Evolutionary conservation across 1,140 invertebrate genomes (phyloP), one percentile per base, ranked within the genome.

Genomic region (Rhopalosiphum padi): DNA sequence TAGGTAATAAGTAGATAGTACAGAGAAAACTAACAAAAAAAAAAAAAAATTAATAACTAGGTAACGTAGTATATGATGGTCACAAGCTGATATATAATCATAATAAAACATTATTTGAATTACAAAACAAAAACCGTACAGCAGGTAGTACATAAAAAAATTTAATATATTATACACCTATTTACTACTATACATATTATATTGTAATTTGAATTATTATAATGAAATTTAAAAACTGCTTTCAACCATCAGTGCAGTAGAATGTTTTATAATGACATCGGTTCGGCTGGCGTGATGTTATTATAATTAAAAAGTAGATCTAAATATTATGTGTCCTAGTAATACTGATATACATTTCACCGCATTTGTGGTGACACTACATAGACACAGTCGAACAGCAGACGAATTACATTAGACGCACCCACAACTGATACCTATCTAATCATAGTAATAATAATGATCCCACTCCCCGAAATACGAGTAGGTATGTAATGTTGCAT

Each of bases 251-350:
- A 5, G 60, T 18, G 18, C n/a, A 35, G 43, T 87, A n/a, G 23
- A 87, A 46, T 46, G 23, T 87, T 46, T 87, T 48, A 46, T 30
- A 46, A 87, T 46, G 23, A 87, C 43, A n/a, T 48, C 23, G 85
- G 25, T 87, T 87, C 25, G 43, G 41, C 15, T 46, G 25, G 82
- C 41, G 25, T 30, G 85, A n/a, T 43, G 30, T 46, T 46, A 87
- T 87, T 87, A 46, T n/a, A 87, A 43, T 43, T 46, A 46, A 87
- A 87, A 87, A 87, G 43, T 46, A 77, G 60, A n/a, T 77, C 60
- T 87, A 43, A 87, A 7, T 48, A 87, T n/a, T 86, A 30, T 46
- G 11, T 46, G 85, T 87, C 85, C 85, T 46, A 87, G 23, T 46
- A 87, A 87, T 77, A 77, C 23, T n/a, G 25, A 30, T n/a, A 86